A percentile compares a stretch with the other conserved stretches of the same genome.
phyloP scores from a whole-genome alignment of 1,140 invertebrate species.

The Scaptomyza pallida region DNA sequence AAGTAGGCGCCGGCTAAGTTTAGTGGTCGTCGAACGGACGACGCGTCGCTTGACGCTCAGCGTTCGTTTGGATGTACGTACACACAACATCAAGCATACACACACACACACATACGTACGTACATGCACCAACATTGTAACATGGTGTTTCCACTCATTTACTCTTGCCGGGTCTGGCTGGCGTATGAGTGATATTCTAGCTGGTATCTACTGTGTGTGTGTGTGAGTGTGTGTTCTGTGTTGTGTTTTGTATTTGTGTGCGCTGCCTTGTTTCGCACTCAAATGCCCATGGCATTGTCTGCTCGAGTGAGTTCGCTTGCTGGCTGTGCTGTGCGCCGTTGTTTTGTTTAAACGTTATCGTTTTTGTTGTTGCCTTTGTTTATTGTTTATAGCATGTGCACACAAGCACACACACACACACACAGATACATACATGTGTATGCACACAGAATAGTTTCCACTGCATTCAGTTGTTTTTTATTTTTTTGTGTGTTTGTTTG shows the following conservation, averaged over 20 bases:
- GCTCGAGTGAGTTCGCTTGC: constrained; percentile 69
- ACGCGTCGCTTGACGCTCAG: constrained; percentile 25
- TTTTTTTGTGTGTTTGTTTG: constrained; percentile 18
- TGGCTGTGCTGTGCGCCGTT: constrained; percentile 72
- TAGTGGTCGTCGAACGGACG: constrained; percentile 50
- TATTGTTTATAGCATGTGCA: constrained; percentile 70
- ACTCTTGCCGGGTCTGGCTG: constrained; percentile 58
- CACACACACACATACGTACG: constrained; percentile 7
- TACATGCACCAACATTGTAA: constrained; percentile 5
- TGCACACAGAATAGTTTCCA: constrained; percentile 47
- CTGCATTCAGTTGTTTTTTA: constrained; percentile 24
- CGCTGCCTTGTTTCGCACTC: constrained; percentile 53
- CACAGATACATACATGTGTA: not conserved
- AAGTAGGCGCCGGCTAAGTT: constrained; percentile 75
- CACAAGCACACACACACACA: constrained; percentile 11
- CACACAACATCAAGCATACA: constrained; percentile 11
- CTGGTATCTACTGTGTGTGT: constrained; percentile 8
- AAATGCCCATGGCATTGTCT: constrained; percentile 74
- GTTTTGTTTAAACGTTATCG: constrained; percentile 80
- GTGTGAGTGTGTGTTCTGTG: constrained; percentile 13
- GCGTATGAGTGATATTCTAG: constrained; percentile 78
- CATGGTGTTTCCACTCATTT: constrained; percentile 66
- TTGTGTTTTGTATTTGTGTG: constrained; percentile 9
- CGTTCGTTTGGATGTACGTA: constrained; percentile 26
- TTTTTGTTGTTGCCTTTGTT: constrained; percentile 76